Percentiles rank a stretch among this genome's conserved stretches.
Conservation (phyloP, 1,140 invertebrate species). For the Sipha flava region DNA sequence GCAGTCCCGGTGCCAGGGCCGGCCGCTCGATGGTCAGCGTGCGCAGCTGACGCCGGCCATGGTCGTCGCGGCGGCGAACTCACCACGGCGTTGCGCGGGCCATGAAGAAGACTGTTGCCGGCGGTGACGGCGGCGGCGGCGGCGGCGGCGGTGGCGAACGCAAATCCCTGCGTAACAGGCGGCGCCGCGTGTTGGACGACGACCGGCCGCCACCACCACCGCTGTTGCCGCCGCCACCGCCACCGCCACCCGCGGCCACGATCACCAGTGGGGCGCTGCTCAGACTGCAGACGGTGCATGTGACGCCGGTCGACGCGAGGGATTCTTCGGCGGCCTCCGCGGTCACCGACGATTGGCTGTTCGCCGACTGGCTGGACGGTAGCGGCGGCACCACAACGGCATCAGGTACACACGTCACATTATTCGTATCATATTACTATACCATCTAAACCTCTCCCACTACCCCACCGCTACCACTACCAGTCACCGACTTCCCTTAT, state of each 20-base stretch:
- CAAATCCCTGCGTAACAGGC: constrained; percentile 6
- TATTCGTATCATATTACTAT: too few species aligned
- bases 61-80: neutral
- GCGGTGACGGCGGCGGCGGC: neutral
- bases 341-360: constrained; percentile 2
- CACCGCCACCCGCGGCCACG: neutral
- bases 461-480: too few species aligned
- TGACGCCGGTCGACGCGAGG: too few species aligned
- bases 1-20: too few species aligned
- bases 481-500: too few species aligned
- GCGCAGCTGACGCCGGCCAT: constrained; percentile 5
- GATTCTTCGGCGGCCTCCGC: constrained; percentile 29
- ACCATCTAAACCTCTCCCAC: too few species aligned
- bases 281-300: neutral
- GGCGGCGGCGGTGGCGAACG: neutral
- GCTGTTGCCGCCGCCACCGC: neutral
- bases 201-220: neutral
- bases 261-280: neutral
- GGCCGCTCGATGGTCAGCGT: neutral
- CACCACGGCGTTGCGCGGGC: neutral
- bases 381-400: constrained; percentile 27
- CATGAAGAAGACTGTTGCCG: constrained; percentile 8
- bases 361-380: constrained; percentile 35
- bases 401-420: neutral
- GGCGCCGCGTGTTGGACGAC: neutral